phyloP scores from a whole-genome alignment of 1,140 invertebrate genomes.

The Ceratina japonica region DNA sequence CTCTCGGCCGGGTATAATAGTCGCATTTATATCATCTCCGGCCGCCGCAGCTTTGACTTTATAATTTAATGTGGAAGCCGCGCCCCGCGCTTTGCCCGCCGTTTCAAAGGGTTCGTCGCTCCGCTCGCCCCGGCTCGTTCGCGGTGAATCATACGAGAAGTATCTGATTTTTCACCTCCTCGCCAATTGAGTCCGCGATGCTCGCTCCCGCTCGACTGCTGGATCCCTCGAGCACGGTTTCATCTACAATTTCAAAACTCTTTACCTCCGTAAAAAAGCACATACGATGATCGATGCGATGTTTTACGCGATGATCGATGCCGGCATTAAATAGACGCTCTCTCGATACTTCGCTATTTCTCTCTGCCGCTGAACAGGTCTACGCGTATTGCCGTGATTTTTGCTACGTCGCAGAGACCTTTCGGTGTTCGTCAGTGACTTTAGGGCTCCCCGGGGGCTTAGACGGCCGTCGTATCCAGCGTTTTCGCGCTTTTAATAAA shows the following conservation, averaged over 20 bases:
- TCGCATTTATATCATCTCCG: slow-evolving; percentile 77
- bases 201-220: too few species aligned
- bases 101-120: slow-evolving; percentile 63
- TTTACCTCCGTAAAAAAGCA: too few species aligned
- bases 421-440: not conserved
- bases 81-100: slow-evolving; percentile 30
- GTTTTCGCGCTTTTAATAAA: slow-evolving; percentile 43
- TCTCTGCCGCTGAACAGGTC: too few species aligned
- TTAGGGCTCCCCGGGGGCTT: not conserved
- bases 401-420: not conserved
- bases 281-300: too few species aligned
- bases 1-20: slow-evolving; percentile 72
- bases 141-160: slow-evolving; percentile 68
- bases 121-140: slow-evolving; percentile 41
- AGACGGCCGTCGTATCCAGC: not conserved
- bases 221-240: too few species aligned
- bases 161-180: slow-evolving; percentile 66
- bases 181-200: not conserved
- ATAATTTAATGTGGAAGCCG: slow-evolving; percentile 74
- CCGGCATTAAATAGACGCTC: too few species aligned
- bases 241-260: too few species aligned
- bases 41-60: slow-evolving; percentile 74
- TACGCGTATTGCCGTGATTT: too few species aligned
- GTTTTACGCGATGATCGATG: too few species aligned
- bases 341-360: too few species aligned